phyloP scores from a whole-genome alignment of 2,113 vertebrate species.

The Chroicocephalus ridibundus region DNA sequence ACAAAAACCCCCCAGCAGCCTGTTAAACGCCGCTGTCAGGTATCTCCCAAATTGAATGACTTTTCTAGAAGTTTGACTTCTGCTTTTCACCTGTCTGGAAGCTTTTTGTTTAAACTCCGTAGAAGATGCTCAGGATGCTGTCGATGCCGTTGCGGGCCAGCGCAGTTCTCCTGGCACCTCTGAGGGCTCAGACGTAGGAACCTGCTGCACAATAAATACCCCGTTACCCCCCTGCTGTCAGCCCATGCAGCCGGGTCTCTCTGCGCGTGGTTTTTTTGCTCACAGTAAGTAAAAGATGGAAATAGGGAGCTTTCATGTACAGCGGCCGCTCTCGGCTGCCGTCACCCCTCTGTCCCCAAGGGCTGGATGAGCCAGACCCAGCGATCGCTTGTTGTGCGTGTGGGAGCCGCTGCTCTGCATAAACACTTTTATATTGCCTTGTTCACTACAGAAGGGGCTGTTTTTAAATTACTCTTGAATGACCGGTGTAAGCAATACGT shows the following conservation, averaged over 20 bases:
- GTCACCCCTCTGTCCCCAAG: neutral
- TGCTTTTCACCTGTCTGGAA: neutral
- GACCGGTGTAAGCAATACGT: fast-evolving
- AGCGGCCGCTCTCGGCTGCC: fast-evolving
- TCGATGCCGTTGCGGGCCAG: fast-evolving
- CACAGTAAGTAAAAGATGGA: fast-evolving
- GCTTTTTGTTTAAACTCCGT: neutral
- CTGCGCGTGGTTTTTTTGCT: fast-evolving
- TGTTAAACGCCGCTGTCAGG: neutral
- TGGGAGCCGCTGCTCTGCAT: fast-evolving
- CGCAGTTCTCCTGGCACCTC: fast-evolving
- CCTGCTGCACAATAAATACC: neutral
- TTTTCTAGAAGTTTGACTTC: neutral
- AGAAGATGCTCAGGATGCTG: neutral
- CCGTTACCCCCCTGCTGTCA: fast-evolving
- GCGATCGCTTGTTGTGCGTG: fast-evolving
- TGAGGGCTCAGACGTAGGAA: neutral
- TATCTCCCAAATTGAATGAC: neutral
- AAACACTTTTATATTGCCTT: fast-evolving
- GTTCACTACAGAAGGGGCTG: neutral
- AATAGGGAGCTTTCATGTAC: fast-evolving
- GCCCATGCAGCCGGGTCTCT: fast-evolving
- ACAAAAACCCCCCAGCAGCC: neutral
- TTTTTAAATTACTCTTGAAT: neutral
- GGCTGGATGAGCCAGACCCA: fast-evolving